Evolutionary conservation across 2,888 invertebrate genomes (phyloP), one percentile per base, ranked within the genome.

Genomic region (Dione vanillae): DNA sequence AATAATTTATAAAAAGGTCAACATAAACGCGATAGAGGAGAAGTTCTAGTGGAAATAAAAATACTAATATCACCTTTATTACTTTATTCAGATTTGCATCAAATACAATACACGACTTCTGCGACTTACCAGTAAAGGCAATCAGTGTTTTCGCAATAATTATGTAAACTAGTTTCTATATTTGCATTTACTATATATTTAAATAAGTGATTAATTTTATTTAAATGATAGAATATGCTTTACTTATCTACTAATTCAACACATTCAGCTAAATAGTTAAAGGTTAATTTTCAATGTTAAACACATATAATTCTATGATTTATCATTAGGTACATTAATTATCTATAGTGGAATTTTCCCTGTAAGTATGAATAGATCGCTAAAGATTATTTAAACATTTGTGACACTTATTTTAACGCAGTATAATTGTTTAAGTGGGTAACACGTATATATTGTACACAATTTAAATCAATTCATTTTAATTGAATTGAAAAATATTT

Each of bases 61-160:
- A 56, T 40, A 9, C 56, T 12, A 40, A 56, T 56, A 2, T 37
- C 37, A 37, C 37, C 47, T 47, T 45, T 61, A 62, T 59, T 70
- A 37, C 19, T 70, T 70, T 70, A 69, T 70, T 70, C 45, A 67
- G 51, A 68, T 70, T 70, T 74, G 67, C 70, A 70, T 72, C 68
- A 58, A 70, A 68, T 69, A 73, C 68, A 73, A 64, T 70, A 58
- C 61, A 70, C 41, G 16, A 66, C 68, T 65, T 62, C 59, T 65
- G 64, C 40, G 52, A 45, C 43, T 69, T 43, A 65, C 65, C 65
- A 49, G 35, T 64, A 27, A 69, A 66, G 68, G 66, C 56, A 65
- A 51, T 64, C 19, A 45, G 6, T 64, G 37, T 71, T 70, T 61
- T 43, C 67, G 66, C 19, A 56, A n/a, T 67, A 16, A n/a, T 27